phyloP scores from a whole-genome alignment of 2,797 vertebrate genomes.

The Silurus aristotelis region DNA sequence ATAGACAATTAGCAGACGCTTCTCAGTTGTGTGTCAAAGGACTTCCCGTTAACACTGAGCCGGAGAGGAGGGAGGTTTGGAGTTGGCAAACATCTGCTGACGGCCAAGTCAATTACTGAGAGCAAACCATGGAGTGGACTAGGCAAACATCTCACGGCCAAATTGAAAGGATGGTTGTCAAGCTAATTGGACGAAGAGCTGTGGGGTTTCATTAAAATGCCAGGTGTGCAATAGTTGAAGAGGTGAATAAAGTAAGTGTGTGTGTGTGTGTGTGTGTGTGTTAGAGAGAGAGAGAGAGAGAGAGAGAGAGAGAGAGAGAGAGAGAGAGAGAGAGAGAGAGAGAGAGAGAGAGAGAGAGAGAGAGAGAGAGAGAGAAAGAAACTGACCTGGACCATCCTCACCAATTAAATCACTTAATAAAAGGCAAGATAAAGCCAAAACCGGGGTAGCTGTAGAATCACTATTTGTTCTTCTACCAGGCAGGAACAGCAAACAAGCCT shows the following conservation, averaged over 20 bases:
- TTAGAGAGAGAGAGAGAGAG: too few species aligned
- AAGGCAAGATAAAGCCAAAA: not conserved
- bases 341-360: not conserved
- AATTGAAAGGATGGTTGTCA: slow-evolving; percentile 20
- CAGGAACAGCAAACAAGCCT: slow-evolving; percentile 26
- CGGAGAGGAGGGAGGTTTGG: not conserved
- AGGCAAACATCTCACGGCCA: slow-evolving; percentile 34
- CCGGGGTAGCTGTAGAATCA: not conserved
- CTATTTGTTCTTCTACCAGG: not conserved
- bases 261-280: too few species aligned
- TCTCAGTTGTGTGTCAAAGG: slow-evolving; percentile 31
- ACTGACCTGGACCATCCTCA: not conserved
- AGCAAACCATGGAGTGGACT: slow-evolving; percentile 31
- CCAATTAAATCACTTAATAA: slow-evolving; percentile 13
- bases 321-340: too few species aligned
- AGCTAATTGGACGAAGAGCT: slow-evolving; percentile 22
- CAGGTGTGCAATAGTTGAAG: slow-evolving; percentile 21
- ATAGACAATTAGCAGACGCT: slow-evolving; percentile 42
- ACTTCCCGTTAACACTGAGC: slow-evolving; percentile 23
- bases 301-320: not conserved
- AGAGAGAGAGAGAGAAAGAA: not conserved
- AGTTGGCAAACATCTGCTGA: slow-evolving; percentile 21
- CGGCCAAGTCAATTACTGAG: slow-evolving; percentile 18
- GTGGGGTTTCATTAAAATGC: slow-evolving; percentile 21
- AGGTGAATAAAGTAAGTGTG: not conserved